Conservation (phyloP, 2,113 vertebrate species). For the Ictalurus punctatus region DNA sequence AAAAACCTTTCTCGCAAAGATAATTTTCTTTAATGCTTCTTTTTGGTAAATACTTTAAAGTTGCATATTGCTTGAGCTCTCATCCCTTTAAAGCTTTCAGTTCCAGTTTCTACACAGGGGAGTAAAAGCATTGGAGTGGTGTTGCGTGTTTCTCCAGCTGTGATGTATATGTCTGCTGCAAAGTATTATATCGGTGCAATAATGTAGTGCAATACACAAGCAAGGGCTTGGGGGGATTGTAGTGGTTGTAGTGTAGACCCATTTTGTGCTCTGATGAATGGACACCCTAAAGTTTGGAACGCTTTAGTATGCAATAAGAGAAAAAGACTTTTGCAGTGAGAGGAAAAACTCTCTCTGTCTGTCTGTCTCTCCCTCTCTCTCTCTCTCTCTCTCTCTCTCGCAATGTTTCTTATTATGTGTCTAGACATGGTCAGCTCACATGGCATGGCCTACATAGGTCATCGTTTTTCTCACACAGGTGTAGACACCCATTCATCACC, state of each 20-base stretch:
- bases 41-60: background rate
- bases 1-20: background rate
- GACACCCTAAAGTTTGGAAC: background rate
- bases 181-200: background rate
- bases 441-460: background rate
- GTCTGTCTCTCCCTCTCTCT: background rate
- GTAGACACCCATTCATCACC: background rate
- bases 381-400: background rate
- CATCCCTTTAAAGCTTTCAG: constrained; percentile 10
- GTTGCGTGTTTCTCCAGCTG: background rate
- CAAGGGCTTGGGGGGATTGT: background rate
- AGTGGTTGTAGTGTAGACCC: background rate
- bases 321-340: background rate
- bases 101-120: constrained; percentile 1
- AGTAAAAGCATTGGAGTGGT: constrained; percentile 17
- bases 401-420: background rate
- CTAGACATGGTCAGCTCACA: background rate
- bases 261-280: background rate
- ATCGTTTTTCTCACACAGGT: background rate
- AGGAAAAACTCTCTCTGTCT: background rate
- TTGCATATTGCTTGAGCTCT: background rate
- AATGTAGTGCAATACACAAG: background rate
- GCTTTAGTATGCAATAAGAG: background rate
- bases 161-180: background rate
- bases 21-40: background rate